Evolutionary conservation across 1,140 invertebrate genomes (phyloP), one percentile per base, ranked within the genome.

Genomic region (Drosophila hydei): DNA sequence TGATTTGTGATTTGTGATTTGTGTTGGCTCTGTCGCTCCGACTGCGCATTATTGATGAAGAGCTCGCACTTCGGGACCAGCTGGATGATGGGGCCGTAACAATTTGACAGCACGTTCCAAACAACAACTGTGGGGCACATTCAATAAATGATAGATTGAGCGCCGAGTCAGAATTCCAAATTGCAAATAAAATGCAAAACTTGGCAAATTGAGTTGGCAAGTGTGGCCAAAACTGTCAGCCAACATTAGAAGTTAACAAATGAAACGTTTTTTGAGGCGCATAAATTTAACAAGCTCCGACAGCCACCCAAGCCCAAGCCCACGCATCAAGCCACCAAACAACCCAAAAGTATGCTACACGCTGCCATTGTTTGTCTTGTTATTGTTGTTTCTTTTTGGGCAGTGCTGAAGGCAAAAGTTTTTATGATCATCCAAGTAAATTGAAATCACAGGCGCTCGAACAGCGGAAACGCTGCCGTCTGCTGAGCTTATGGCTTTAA

Each of bases 211-310:
- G 69, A 77, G 75, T 72, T 56, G 8, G 14, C 30, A 67, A 23
- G 47, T 69, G 54, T 21, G 51, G 67, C 45, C 47, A 52, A 33
- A 55, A 52, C 73, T 73, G 78, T 77, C 78, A 60, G 62, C 30
- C 43, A 45, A 43, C 64, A 75, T 79, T 72, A 77, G 71, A 78
- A 61, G 75, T 68, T 78, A 62, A 62, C 72, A 72, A 72, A 79
- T 76, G 63, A 59, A 74, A 70, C 59, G 60, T 74, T 78, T 33
- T 51, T 30, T 36, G 36, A 78, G 12, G 38, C 36, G 55, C 80
- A 84, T 83, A 79, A 84, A 84, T 83, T 79, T 84, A 83, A 84
- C 79, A 79, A 79, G 76, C 80, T 67, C 47, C 42, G 77, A 56
- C 75, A 68, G 58, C 30, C 40, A 30, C 30, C 58, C 58, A 40